Base-by-base conservation (phyloP, 2,797 vertebrate species). In the Pagetopsis macropterus region DNA sequence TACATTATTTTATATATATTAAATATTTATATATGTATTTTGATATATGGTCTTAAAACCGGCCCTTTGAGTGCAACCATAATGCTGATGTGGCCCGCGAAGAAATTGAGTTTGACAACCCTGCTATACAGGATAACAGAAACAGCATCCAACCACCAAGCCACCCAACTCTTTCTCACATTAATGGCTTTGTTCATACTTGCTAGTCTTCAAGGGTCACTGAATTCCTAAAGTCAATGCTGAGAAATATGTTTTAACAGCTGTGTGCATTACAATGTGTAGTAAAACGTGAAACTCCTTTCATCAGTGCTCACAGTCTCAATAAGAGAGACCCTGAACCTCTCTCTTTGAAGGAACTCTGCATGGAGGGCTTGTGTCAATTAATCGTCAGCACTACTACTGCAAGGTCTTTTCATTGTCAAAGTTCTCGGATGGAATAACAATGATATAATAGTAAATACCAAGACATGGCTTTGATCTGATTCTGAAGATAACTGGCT, bases 391-490 rank as follows among this genome's bases (percentile, higher is more conserved):
- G 16, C 51, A 52, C 12, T 1, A 27, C 13, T 31, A 64, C 14
- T 17, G 31, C 64, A 65, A 66, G 17, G 64, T 56, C 69, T 14
- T 73, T 79, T 72, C 27, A 62, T 76, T 82, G 75, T 75, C 45
- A 2, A 14, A 68, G 60, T 16, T 10, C 54, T 82, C 75, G 76
- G 76, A 19, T 57, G 65, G 44, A 63, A 66, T 43, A 73, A 75
- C 76, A 76, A 76, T 78, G 87, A 41, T 45, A 56, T 52, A 71
- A 85, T 86, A 79, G 78, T 87, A 19, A n/a, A 33, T 10, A 48
- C 40, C 51, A 84, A 88, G 88, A 89, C 89, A 81, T 61, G 48
- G 55, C 73, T 74, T 79, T 79, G 59, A 81, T 81, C 52, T 83
- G 85, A 66, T 79, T 65, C 56, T 76, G 31, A 63, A 58, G 84